Evolutionary conservation across 2,888 invertebrate genomes (phyloP).

Genomic region (Drosophila yooni): DNA sequence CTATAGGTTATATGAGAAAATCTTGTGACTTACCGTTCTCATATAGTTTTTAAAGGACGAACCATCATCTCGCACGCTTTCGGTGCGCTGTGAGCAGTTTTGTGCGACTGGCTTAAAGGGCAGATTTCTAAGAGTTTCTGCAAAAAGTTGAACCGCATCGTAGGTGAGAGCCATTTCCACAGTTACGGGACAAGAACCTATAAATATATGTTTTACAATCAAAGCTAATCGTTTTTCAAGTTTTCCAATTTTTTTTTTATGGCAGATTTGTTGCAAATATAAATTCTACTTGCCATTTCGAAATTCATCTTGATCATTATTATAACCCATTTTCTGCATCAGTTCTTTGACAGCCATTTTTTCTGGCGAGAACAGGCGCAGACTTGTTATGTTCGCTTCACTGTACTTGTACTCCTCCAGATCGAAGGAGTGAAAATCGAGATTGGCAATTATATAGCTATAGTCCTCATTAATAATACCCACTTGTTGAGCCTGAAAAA

Average conservation of each 20-base stretch:
- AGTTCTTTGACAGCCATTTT: slow-evolving; percentile 85
- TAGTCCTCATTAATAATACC: slow-evolving; percentile 98
- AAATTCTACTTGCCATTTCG: slow-evolving; percentile 68
- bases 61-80: slow-evolving; percentile 90
- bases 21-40: slow-evolving; percentile 74
- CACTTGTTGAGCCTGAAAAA: slow-evolving; percentile 93
- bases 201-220: fast-evolving
- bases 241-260: background rate
- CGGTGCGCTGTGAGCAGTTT: slow-evolving; percentile 86
- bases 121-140: slow-evolving; percentile 90
- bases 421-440: slow-evolving; percentile 89
- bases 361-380: slow-evolving; percentile 88
- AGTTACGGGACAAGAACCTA: slow-evolving; percentile 83
- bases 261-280: fast-evolving
- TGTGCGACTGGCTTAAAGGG: slow-evolving; percentile 86
- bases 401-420: slow-evolving; percentile 91
- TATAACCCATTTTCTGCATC: slow-evolving; percentile 70
- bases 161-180: slow-evolving; percentile 92
- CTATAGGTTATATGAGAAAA: background rate
- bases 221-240: background rate
- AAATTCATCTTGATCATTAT: slow-evolving; percentile 66
- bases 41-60: slow-evolving; percentile 93
- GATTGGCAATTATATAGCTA: slow-evolving; percentile 91
- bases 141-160: slow-evolving; percentile 93
- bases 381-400: slow-evolving; percentile 93